Evolutionary conservation across 2,797 vertebrate species (phyloP).

Genomic region (Pteronotus mesoamericanus): DNA sequence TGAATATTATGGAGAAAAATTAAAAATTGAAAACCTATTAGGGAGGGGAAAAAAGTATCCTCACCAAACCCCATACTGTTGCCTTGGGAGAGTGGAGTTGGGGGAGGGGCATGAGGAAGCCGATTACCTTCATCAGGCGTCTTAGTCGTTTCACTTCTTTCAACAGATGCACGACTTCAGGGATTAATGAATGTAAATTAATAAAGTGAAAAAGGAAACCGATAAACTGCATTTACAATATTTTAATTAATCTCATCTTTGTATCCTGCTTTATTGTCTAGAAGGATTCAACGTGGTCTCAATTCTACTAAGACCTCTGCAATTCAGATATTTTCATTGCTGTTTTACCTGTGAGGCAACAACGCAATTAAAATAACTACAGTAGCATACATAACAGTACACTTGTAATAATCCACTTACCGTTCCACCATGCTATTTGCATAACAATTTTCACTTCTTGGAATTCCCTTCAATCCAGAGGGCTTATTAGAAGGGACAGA

Average conservation of each 20-base stretch:
- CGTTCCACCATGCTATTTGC: not conserved
- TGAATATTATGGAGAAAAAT: not conserved
- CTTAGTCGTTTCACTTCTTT: not conserved
- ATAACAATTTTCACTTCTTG: not conserved
- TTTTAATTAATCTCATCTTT: not conserved
- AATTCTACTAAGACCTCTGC: not conserved
- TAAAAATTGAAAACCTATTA: slow-evolving; percentile 13
- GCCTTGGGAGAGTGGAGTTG: not conserved
- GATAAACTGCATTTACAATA: not conserved
- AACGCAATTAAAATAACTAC: not conserved
- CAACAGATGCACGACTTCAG: not conserved
- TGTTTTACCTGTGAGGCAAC: not conserved
- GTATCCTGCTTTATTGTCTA: not conserved
- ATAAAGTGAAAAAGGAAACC: not conserved
- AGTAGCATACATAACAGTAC: not conserved
- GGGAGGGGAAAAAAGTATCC: too few species aligned
- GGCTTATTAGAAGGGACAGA: not conserved
- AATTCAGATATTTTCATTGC: not conserved
- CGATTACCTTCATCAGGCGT: not conserved
- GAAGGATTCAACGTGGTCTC: not conserved
- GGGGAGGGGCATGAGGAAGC: not conserved
- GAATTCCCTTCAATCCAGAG: not conserved
- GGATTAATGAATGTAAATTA: not conserved
- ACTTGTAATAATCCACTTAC: not conserved
- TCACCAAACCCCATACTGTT: not conserved